These are phyloP conservation scores for Helicoverpa armigera DNA, from an alignment of 1,140 invertebrate genomes.

Conservation along the genomic window DNA sequence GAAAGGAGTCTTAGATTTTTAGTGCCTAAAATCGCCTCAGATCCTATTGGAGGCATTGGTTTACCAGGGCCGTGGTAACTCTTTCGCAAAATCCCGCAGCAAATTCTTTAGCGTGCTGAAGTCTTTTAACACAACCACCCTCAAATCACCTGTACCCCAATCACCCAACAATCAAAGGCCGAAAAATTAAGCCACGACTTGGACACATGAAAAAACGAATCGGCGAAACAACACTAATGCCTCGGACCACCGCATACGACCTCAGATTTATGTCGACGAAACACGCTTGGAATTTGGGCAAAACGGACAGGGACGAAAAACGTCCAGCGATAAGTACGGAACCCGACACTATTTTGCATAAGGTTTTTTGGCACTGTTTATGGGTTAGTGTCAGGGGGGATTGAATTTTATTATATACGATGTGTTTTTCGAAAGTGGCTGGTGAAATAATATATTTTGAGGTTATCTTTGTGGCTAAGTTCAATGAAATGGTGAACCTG, in stretches of 20 bases:
- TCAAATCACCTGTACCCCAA: slow-evolving; percentile 1
- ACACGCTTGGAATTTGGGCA: slow-evolving; percentile 46
- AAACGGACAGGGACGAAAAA: slow-evolving; percentile 50
- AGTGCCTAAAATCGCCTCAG: no score
- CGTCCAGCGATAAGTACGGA: slow-evolving; percentile 47
- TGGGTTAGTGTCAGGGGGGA: slow-evolving; percentile 44
- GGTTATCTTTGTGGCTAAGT: background rate
- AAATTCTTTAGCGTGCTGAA: background rate
- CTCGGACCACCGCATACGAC: slow-evolving; percentile 35
- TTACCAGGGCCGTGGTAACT: no score
- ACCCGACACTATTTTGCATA: slow-evolving; percentile 48
- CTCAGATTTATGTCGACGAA: slow-evolving; percentile 50
- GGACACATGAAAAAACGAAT: slow-evolving; percentile 38
- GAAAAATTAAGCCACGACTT: slow-evolving; percentile 32
- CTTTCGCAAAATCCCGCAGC: no score
- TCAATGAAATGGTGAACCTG: no score
- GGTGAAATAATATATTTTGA: slow-evolving; percentile 2
- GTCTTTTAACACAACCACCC: background rate
- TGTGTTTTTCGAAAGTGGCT: slow-evolving; percentile 27
- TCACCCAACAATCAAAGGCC: slow-evolving; percentile 16
- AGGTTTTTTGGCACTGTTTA: slow-evolving; percentile 48
- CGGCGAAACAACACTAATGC: slow-evolving; percentile 41
- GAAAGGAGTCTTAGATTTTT: no score
- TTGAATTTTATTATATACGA: slow-evolving; percentile 52
- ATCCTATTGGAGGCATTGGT: no score